These are phyloP conservation scores for Lerista edwardsae DNA, from an alignment of 2,797 vertebrate species.

Conservation along the genomic window DNA sequence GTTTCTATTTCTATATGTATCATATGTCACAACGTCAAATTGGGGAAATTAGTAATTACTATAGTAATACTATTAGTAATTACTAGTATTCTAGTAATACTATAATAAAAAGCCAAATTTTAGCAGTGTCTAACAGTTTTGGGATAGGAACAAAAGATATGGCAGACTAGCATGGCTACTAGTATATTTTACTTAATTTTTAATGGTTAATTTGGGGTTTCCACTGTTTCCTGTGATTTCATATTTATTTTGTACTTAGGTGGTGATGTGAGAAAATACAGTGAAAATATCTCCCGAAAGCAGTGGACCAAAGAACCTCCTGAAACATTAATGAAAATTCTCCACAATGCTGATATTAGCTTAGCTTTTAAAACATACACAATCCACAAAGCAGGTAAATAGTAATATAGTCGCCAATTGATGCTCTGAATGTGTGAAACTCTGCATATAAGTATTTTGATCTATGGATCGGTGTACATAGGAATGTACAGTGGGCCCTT, in stretches of 20 bases:
- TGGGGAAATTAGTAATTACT: no score
- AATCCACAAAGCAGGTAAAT: slow-evolving; percentile 83
- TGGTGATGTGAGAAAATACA: slow-evolving; percentile 69
- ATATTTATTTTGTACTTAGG: slow-evolving; percentile 60
- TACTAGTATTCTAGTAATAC: no score
- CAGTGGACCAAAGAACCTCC: slow-evolving; percentile 84
- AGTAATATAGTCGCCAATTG: background rate
- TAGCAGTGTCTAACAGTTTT: no score
- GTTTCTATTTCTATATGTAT: no score
- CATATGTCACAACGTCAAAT: no score
- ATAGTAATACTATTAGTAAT: no score
- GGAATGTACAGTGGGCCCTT: background rate
- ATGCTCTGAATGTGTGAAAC: background rate
- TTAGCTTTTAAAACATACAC: slow-evolving; percentile 88
- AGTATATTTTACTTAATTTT: background rate
- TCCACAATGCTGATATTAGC: slow-evolving; percentile 84
- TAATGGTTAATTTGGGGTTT: background rate
- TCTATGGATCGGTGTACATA: no score
- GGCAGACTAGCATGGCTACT: background rate
- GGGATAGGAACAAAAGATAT: no score
- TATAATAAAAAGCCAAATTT: no score
- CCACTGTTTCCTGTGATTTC: background rate
- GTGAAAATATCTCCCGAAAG: slow-evolving; percentile 73
- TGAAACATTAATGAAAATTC: slow-evolving; percentile 81
- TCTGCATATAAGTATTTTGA: background rate